Percentiles rank a stretch among this genome's conserved stretches.
phyloP scores from a whole-genome alignment of 2,797 vertebrate genomes.

The Eulemur mongoz region DNA sequence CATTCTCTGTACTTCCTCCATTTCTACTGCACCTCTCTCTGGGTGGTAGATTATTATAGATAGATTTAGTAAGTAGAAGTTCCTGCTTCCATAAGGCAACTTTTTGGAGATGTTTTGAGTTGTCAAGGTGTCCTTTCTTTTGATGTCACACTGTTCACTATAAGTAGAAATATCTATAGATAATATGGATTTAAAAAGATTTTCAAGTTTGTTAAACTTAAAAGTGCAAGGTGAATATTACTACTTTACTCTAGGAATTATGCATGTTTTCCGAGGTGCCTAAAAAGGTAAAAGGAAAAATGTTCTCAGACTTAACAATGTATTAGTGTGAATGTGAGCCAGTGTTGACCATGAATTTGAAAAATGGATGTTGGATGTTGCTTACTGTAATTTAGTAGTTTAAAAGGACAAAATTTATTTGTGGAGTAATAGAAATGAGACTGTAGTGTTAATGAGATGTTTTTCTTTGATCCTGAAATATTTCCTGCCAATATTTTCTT shows the following conservation, averaged over 20 bases:
- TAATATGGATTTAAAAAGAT: neutral
- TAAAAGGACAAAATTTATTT: neutral
- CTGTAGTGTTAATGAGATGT: neutral
- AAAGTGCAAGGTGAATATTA: neutral
- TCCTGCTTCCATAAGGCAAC: neutral
- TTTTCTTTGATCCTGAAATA: neutral
- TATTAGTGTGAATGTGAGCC: neutral
- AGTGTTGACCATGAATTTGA: neutral
- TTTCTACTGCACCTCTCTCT: neutral
- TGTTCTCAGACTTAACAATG: neutral
- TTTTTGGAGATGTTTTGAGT: rapidly evolving
- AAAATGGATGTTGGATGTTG: neutral
- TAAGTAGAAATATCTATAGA: neutral
- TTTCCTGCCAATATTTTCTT: neutral
- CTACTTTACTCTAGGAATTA: neutral
- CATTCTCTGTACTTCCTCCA: neutral
- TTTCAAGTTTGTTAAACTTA: neutral
- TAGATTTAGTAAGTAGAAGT: neutral
- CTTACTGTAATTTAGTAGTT: neutral
- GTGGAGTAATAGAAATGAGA: neutral
- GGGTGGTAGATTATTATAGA: conserved; percentile 12
- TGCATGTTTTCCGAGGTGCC: neutral
- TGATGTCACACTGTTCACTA: neutral
- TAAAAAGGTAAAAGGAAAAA: neutral
- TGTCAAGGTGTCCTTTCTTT: neutral